These are phyloP conservation scores for Hypotaenidia okinawae DNA, from an alignment of 2,797 vertebrate species.

Conservation along the genomic window DNA sequence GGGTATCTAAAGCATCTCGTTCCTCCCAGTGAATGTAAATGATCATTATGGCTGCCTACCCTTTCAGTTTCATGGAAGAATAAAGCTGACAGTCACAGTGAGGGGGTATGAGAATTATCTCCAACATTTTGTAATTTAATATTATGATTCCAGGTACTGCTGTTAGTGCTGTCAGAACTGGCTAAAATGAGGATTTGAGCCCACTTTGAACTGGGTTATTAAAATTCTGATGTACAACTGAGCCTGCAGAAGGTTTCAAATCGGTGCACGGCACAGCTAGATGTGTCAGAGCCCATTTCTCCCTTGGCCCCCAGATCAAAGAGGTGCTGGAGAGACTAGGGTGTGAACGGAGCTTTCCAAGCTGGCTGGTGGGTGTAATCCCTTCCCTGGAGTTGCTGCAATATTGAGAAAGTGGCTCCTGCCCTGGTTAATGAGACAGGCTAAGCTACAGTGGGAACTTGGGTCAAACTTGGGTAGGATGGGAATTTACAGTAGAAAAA, in stretches of 20 bases:
- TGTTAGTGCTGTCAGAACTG: slow-evolving; percentile 54
- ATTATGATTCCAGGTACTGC: slow-evolving; percentile 36
- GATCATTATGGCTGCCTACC: background rate
- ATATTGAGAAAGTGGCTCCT: slow-evolving; percentile 13
- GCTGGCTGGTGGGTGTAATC: slow-evolving; percentile 8
- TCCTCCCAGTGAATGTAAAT: background rate
- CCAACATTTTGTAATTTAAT: slow-evolving; percentile 18
- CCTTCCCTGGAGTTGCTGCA: slow-evolving; percentile 9
- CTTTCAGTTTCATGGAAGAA: background rate
- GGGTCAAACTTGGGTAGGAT: background rate
- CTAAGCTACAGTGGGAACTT: slow-evolving; percentile 2
- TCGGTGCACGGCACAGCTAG: slow-evolving; percentile 2
- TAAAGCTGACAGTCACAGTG: slow-evolving; percentile 25
- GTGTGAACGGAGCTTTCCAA: slow-evolving; percentile 36
- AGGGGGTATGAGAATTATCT: slow-evolving; percentile 20
- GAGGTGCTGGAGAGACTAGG: background rate
- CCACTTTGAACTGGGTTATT: slow-evolving; percentile 65
- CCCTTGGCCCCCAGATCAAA: slow-evolving; percentile 52
- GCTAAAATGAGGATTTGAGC: slow-evolving; percentile 44
- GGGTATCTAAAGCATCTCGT: background rate
- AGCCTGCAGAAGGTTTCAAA: background rate
- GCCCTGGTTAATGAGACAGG: slow-evolving; percentile 11
- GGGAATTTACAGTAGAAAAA: background rate
- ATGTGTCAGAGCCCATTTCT: slow-evolving; percentile 63
- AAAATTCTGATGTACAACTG: slow-evolving; percentile 52